Base-by-base conservation (phyloP, 2,888 invertebrate genomes). In the Meteorus cinctellus region DNA sequence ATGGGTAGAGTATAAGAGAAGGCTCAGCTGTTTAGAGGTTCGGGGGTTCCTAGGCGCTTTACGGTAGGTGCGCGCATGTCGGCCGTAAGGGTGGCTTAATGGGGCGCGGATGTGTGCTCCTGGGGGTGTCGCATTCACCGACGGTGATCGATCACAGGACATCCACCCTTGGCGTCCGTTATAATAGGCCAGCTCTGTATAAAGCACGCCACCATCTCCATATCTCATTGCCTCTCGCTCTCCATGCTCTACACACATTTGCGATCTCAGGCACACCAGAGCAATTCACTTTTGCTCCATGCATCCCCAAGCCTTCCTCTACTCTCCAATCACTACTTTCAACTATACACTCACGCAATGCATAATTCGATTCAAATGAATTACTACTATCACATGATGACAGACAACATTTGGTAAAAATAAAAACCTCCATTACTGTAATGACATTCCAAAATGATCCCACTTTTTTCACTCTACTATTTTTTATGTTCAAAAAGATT, bases 121-220 rank as follows among this genome's bases (percentile, higher is more conserved):
- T 84, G 83, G 85, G 86, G 87, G 86, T 87, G 88, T 87, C 85
- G 86, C 84, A 86, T 87, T 88, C 87, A 86, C 82, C 81, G 81
- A 80, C 77, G 82, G 86, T 88, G 88, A 88, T 88, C 88, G 87
- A 88, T 88, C 88, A 88, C 84, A 82, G 82, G 81, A 84, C 86
- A 87, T 85, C 86, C 86, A 83, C 86, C 86, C 86, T 85, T 85
- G 78, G 78, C 77, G 82, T 84, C 83, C 77, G 83, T 86, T 86
- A 84, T 85, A 86, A 86, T 84, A 84, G 83, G 82, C 79, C 83
- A 63, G 81, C 80, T 78, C 83, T 79, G 81, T 80, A 78, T 78
- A 74, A 78, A 78, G 34, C 34, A n/a, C 65, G 34, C 19, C 36
- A 19, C 34, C 59, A 45, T 34, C 31, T 51, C 34, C 59, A 51